phyloP scores from a whole-genome alignment of 2,113 vertebrate species.

The Pungitius pungitius region DNA sequence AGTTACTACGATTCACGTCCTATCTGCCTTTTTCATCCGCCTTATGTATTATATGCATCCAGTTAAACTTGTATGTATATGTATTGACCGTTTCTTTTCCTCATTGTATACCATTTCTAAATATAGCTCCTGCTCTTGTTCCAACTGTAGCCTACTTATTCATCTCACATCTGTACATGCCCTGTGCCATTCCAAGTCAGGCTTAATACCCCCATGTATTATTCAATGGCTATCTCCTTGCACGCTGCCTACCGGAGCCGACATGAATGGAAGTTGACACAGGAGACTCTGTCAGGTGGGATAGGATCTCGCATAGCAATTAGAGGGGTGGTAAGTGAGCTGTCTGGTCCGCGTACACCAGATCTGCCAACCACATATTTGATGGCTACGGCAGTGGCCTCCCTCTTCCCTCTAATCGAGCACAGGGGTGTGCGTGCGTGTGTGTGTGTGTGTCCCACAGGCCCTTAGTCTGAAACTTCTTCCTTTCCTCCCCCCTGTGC shows the following conservation, averaged over 20 bases:
- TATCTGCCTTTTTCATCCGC: constrained; percentile 24
- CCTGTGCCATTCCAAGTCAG: constrained; percentile 42
- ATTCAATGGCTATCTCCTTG: constrained; percentile 66
- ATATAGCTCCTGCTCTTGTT: constrained; percentile 38
- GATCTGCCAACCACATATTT: constrained; percentile 46
- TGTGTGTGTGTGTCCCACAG: constrained; percentile 19
- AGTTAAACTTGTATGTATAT: too few relatives aligned
- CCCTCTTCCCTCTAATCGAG: constrained; percentile 32
- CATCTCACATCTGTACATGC: constrained; percentile 50
- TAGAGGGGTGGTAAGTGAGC: constrained; percentile 70
- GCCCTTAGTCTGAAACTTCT: constrained; percentile 39
- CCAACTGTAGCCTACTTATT: constrained; percentile 40
- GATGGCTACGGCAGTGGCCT: constrained; percentile 29
- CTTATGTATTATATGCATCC: neutral
- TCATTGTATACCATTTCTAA: constrained; percentile 28
- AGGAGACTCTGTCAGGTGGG: constrained; percentile 63
- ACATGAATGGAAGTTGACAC: constrained; percentile 63
- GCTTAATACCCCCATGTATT: constrained; percentile 68
- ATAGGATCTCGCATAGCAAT: constrained; percentile 66
- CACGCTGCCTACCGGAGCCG: constrained; percentile 51
- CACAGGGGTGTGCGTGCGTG: constrained; percentile 14
- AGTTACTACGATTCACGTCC: constrained; percentile 18
- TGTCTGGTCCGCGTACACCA: constrained; percentile 52
- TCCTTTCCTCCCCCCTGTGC: constrained; percentile 42
- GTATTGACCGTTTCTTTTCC: constrained; percentile 4